Percentiles rank a stretch among this genome's conserved stretches.
Evolutionary conservation across 2,888 invertebrate species (phyloP).

Genomic region (Nephrotoma guestfalica): DNA sequence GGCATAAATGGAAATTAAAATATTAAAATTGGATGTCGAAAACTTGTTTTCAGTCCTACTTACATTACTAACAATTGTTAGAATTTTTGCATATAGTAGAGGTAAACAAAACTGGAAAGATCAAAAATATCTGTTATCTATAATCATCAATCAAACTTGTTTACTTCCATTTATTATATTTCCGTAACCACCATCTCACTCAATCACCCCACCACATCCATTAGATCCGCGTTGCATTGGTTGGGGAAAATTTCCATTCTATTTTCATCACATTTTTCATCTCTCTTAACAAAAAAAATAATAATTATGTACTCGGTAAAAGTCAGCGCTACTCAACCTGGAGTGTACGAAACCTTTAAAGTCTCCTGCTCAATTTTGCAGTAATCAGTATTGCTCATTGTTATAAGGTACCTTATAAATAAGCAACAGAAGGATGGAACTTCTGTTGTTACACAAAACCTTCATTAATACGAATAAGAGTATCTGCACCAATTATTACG

Average conservation of each 20-base stretch:
- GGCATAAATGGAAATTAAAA: too few relatives aligned
- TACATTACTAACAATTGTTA: too few relatives aligned
- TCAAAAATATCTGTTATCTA: neutral
- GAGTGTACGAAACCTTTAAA: neutral
- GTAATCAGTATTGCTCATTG: too few relatives aligned
- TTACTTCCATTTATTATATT: neutral
- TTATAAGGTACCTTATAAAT: too few relatives aligned
- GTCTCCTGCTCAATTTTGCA: too few relatives aligned
- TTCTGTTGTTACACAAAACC: too few relatives aligned
- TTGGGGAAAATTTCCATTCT: neutral
- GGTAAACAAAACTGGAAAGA: neutral
- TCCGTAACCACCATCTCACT: neutral
- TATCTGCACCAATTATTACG: too few relatives aligned
- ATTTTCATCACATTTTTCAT: neutral
- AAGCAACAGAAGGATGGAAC: too few relatives aligned
- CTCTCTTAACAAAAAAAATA: neutral
- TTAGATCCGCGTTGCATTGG: neutral
- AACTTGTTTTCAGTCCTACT: too few relatives aligned
- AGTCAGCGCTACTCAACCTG: neutral
- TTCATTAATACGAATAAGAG: too few relatives aligned
- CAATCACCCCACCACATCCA: neutral
- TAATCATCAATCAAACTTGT: neutral
- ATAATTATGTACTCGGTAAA: neutral
- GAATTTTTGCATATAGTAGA: neutral
- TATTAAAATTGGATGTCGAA: too few relatives aligned